Conservation (phyloP, 2,113 vertebrate genomes). For the Hystrix cristata region DNA sequence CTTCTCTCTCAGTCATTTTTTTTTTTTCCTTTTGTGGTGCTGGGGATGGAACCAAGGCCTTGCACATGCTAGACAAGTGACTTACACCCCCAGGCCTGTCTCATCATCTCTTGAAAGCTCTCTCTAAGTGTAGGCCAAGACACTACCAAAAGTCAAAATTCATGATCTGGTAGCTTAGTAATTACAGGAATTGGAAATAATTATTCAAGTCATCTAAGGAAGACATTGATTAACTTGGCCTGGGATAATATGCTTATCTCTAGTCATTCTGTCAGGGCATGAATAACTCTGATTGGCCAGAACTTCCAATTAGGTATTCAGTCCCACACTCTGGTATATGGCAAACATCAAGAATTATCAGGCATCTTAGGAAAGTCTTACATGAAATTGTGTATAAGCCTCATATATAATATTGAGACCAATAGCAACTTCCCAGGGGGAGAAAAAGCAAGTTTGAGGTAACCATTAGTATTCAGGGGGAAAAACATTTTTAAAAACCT, state of each 20-base stretch:
- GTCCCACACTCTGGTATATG: not conserved
- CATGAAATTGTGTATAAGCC: not conserved
- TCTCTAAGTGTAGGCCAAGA: not conserved
- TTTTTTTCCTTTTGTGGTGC: not conserved
- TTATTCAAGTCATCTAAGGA: not conserved
- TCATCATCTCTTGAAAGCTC: conserved; percentile 34
- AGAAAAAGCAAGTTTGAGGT: conserved; percentile 28
- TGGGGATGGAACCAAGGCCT: not conserved
- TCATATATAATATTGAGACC: not conserved
- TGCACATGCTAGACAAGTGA: not conserved
- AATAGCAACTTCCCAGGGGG: not conserved
- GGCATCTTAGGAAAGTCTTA: conserved; percentile 19
- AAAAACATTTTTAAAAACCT: not conserved
- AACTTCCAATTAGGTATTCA: conserved; percentile 48
- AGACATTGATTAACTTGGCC: not conserved
- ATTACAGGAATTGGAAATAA: not conserved
- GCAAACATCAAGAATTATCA: not conserved
- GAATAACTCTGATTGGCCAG: not conserved
- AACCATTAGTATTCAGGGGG: not conserved
- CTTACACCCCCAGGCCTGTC: not conserved
- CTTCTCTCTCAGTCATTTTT: not conserved
- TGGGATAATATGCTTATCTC: not conserved
- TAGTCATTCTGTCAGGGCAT: not conserved
- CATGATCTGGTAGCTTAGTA: not conserved
- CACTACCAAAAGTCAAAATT: not conserved